These are phyloP conservation scores for Sepiola atlantica DNA, from an alignment of 2,888 invertebrate species.

Conservation along the genomic window DNA sequence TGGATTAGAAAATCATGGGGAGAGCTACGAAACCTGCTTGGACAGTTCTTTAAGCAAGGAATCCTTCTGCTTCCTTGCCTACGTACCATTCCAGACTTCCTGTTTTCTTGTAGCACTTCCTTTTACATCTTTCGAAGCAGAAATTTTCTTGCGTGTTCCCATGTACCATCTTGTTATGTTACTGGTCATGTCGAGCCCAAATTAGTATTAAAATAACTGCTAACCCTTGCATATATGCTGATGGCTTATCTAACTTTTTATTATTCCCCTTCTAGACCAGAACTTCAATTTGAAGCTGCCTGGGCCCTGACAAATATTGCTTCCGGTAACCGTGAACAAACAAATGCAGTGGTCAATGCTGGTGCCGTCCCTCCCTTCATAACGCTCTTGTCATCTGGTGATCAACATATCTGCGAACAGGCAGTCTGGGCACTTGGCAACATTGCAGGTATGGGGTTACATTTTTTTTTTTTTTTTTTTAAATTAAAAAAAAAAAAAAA, in stretches of 20 bases:
- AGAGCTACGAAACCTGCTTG: no score
- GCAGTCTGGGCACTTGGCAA: slow-evolving; percentile 99
- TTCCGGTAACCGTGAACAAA: slow-evolving; percentile 93
- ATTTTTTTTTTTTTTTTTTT: neutral
- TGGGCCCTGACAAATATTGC: slow-evolving; percentile 99
- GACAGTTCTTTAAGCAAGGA: no score
- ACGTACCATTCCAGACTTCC: no score
- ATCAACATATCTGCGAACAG: slow-evolving; percentile 80
- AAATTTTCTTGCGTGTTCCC: neutral
- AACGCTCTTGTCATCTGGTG: slow-evolving; percentile 80
- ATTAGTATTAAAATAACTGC: neutral
- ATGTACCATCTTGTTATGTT: no score
- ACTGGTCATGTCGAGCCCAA: neutral
- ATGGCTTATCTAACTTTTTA: no score
- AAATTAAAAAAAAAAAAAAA: no score
- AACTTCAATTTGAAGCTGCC: slow-evolving; percentile 90
- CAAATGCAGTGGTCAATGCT: slow-evolving; percentile 87
- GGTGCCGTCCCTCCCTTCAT: slow-evolving; percentile 91
- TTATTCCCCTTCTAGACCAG: slow-evolving; percentile 66
- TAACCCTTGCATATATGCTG: neutral
- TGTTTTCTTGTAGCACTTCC: no score
- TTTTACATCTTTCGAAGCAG: no score
- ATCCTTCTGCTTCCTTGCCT: no score
- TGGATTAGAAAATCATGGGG: no score
- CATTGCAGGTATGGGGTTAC: slow-evolving; percentile 89